phyloP scores from a whole-genome alignment of 2,797 vertebrate genomes.

The Ambastaia sidthimunki region DNA sequence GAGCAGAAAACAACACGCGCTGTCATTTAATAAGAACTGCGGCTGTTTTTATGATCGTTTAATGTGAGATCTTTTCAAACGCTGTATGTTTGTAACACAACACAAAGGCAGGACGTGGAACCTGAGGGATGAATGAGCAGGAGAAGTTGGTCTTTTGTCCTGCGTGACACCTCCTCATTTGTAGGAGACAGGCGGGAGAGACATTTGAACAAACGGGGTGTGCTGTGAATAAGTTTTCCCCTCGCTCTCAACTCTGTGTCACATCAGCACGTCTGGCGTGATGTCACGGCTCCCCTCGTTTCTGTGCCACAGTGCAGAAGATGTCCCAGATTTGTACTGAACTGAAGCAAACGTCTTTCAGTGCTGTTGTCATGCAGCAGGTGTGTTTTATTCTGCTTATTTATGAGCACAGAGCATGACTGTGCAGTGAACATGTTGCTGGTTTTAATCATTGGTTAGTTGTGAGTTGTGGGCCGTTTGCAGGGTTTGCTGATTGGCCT shows the following conservation, averaged over 20 bases:
- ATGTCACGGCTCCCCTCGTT: too few relatives aligned
- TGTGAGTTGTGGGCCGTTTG: neutral
- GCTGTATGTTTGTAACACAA: neutral
- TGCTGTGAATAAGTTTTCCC: neutral
- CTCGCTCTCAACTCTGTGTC: constrained; percentile 1
- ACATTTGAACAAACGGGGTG: constrained; percentile 26
- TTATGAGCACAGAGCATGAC: neutral
- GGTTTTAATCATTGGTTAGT: constrained; percentile 45
- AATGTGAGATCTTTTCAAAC: neutral
- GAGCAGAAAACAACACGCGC: neutral
- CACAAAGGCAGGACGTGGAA: constrained; percentile 5
- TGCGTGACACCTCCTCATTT: constrained; percentile 15
- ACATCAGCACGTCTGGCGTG: neutral
- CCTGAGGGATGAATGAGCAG: constrained; percentile 32
- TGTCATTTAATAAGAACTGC: neutral
- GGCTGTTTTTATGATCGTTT: neutral
- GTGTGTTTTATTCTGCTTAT: neutral
- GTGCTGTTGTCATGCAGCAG: neutral
- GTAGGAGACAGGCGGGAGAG: neutral
- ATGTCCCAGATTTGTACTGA: constrained; percentile 54
- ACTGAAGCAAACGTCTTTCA: constrained; percentile 32
- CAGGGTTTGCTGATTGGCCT: constrained; percentile 17
- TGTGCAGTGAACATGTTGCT: constrained; percentile 20
- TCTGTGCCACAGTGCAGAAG: neutral
- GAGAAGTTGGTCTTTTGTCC: constrained; percentile 1